Conservation (phyloP, 2,113 vertebrate genomes). For the Chrysemys picta region DNA sequence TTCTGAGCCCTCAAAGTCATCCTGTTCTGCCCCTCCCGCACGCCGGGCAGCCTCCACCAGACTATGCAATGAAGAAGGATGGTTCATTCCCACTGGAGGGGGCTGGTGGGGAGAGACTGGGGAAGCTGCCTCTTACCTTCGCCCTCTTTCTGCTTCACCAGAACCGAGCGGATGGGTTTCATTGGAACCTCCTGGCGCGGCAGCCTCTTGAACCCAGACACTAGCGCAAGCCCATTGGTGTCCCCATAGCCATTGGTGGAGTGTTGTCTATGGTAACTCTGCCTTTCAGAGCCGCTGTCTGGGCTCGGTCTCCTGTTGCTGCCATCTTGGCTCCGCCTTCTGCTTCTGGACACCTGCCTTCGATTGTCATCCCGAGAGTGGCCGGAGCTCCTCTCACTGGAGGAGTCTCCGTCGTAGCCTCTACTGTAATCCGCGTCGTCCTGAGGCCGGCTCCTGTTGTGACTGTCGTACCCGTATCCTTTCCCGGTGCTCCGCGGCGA, state of each 20-base stretch:
- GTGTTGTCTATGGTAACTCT: not conserved
- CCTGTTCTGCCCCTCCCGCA: not conserved
- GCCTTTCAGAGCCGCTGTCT: not conserved
- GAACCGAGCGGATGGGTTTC: constrained; percentile 85
- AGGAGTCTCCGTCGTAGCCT: constrained; percentile 84
- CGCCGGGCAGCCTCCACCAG: not conserved
- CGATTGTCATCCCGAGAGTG: constrained; percentile 20
- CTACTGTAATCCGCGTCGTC: constrained; percentile 69
- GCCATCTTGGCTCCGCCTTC: constrained; percentile 60
- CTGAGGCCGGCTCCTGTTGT: not conserved
- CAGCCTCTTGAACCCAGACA: constrained; percentile 91
- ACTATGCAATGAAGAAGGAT: not conserved
- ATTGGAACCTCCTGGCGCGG: constrained; percentile 71
- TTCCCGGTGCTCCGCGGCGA: not conserved
- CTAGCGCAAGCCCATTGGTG: constrained; percentile 77
- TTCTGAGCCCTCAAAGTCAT: not conserved
- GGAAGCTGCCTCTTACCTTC: constrained; percentile 82
- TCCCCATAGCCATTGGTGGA: not conserved
- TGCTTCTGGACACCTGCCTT: not conserved
- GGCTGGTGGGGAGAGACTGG: not conserved
- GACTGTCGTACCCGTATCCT: not conserved
- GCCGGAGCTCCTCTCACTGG: constrained; percentile 82
- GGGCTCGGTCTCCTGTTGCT: constrained; percentile 25
- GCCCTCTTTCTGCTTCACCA: constrained; percentile 84
- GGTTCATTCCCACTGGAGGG: not conserved